Conservation (phyloP, 2,797 vertebrate species). For the Syngnathus rostellatus region DNA sequence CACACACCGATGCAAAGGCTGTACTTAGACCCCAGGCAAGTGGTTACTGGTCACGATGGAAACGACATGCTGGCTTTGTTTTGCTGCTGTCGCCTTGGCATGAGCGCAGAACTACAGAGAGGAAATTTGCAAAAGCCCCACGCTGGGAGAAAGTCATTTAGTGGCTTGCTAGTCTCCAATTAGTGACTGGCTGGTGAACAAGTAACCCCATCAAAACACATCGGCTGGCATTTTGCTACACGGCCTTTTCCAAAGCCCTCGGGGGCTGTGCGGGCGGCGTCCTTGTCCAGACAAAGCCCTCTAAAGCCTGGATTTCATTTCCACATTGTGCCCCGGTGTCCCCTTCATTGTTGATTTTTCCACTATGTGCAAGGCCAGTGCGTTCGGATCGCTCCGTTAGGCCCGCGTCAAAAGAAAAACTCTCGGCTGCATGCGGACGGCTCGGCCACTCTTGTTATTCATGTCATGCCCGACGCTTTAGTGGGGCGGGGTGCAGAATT, state of each 20-base stretch:
- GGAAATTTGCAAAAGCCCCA: constrained; percentile 27
- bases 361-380: constrained; percentile 63
- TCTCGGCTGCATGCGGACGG: constrained; percentile 48
- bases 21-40: constrained; percentile 35
- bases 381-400: constrained; percentile 61
- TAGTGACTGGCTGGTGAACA: constrained; percentile 61
- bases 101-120: constrained; percentile 5
- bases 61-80: constrained; percentile 28
- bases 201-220: constrained; percentile 63
- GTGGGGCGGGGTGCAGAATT: constrained; percentile 81
- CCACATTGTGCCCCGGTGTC: constrained; percentile 62
- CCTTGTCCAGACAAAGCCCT: constrained; percentile 62
- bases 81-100: background rate
- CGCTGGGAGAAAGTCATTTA: constrained; percentile 32
- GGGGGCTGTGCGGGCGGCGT: constrained; percentile 52
- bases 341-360: constrained; percentile 62
- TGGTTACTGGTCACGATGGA: constrained; percentile 45
- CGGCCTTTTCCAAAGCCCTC: constrained; percentile 55
- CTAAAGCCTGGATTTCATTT: constrained; percentile 64
- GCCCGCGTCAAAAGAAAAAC: constrained; percentile 62
- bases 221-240: constrained; percentile 58
- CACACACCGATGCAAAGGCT: constrained; percentile 17
- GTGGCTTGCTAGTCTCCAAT: constrained; percentile 43
- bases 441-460: constrained; percentile 65
- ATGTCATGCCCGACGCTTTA: constrained; percentile 83